Conservation (phyloP, 2,797 vertebrate genomes). For the Dermochelys coriacea region DNA sequence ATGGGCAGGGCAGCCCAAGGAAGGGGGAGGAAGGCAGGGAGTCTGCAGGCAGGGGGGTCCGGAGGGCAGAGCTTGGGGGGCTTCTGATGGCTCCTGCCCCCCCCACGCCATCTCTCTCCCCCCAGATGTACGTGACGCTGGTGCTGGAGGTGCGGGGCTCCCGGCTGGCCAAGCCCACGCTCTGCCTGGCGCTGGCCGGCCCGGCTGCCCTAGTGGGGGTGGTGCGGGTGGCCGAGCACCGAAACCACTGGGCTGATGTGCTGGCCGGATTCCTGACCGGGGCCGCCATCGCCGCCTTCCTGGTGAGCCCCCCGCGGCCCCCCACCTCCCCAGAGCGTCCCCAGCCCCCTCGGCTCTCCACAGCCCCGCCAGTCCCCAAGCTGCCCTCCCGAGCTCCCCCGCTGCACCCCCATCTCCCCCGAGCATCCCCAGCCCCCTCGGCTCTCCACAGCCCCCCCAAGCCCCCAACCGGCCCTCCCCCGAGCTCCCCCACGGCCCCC, state of each 20-base stretch:
- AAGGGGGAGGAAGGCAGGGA: too few relatives aligned
- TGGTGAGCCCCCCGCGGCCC: constrained; percentile 81
- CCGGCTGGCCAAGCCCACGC: constrained; percentile 89
- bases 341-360: too few relatives aligned
- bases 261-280: constrained; percentile 91
- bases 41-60: neutral
- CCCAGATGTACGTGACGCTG: constrained; percentile 92
- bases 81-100: neutral
- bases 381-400: too few relatives aligned
- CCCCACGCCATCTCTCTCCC: neutral
- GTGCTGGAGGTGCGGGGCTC: constrained; percentile 91
- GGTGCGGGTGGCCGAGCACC: constrained; percentile 90
- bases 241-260: constrained; percentile 93
- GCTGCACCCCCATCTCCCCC: neutral
- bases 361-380: too few relatives aligned
- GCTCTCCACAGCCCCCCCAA: neutral
- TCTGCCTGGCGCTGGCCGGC: constrained; percentile 89
- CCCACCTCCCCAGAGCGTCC: neutral
- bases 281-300: constrained; percentile 89
- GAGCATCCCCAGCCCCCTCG: neutral
- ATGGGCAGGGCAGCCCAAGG: too few relatives aligned
- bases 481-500: too few relatives aligned
- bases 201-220: constrained; percentile 91
- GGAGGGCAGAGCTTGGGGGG: neutral
- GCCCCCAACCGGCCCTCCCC: too few relatives aligned